Percentiles rank a stretch among this genome's conserved stretches.
These are phyloP conservation scores for Thelaira solivaga DNA, from an alignment of 2,888 invertebrate species.

Conservation along the genomic window DNA sequence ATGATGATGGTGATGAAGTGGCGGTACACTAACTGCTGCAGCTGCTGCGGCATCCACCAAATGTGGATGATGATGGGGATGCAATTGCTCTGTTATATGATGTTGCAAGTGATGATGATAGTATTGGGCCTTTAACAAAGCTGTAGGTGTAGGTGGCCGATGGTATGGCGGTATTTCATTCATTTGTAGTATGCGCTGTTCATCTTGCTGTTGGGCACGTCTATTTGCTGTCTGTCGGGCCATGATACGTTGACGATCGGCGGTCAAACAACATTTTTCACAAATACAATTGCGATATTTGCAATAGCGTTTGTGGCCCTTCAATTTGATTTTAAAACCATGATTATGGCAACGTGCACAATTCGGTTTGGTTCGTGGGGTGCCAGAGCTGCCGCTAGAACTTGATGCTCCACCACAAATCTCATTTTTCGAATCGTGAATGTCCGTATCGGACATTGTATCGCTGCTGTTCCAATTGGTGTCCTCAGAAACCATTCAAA, in stretches of 20 bases:
- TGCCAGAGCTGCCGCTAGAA: constrained; percentile 79
- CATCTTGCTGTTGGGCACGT: constrained; percentile 91
- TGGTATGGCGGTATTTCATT: constrained; percentile 79
- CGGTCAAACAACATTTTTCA: constrained; percentile 90
- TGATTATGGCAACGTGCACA: constrained; percentile 96
- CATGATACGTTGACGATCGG: constrained; percentile 92
- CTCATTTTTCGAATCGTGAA: constrained; percentile 79
- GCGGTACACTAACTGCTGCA: constrained; percentile 56
- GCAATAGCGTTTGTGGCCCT: constrained; percentile 96
- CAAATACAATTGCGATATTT: constrained; percentile 90
- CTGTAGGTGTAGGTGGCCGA: constrained; percentile 67
- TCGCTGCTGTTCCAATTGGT: constrained; percentile 75
- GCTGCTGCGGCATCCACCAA: constrained; percentile 65
- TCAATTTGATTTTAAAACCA: constrained; percentile 89
- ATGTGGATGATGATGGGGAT: constrained; percentile 67
- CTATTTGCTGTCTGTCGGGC: constrained; percentile 90
- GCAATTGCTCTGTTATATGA: constrained; percentile 79
- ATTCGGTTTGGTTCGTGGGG: constrained; percentile 90
- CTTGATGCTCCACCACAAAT: constrained; percentile 78
- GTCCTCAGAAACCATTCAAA: constrained; percentile 76
- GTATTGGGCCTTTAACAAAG: constrained; percentile 70
- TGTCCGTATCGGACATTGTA: constrained; percentile 79
- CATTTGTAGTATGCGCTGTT: constrained; percentile 79
- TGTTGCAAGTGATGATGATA: constrained; percentile 75
- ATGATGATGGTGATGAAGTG: constrained; percentile 62